Base-by-base conservation (phyloP, 2,113 vertebrate species). In the Holacanthus passer region DNA sequence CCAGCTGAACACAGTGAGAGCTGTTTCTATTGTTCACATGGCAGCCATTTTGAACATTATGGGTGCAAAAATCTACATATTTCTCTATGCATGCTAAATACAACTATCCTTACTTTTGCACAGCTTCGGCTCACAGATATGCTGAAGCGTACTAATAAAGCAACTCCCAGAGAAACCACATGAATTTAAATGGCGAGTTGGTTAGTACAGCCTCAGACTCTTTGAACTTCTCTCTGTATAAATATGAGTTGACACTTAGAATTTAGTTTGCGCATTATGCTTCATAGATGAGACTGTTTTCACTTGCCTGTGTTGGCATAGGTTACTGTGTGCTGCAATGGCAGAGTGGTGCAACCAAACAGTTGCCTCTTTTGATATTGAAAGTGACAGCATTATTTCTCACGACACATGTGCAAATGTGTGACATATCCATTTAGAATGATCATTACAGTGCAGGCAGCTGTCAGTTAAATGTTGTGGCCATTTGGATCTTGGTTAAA, bases 31-130 rank as follows among this genome's bases (percentile, higher is more conserved):
- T 91, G 79, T 83, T 85, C 79, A 62, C 58, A 60, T 41, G 59
- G 79, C 80, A 64, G 86, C 84, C 79, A 85, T 87, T 87, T 88
- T 82, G 66, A 89, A 79, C 50, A 22, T 20, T 17, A 9, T 50
- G 17, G 19, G 10, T 29, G 50, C 27, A 73, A 29, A 77, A 31
- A 22, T 60, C 43, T 43, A 19, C 43, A 35, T 27, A n/a, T 58
- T 77, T 29, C 16, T 68, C 32, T 22, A 4, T 31, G 24, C 43
- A 27, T 45, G n/a, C 24, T 19, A 41, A 63, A 55, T 39, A 29
- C 17, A 63, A 7, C 29, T 41, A 16, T 56, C 41, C 10, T 24
- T 11, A 4, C 50, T 32, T 19, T 35, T 11, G 7, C 13, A 47
- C 47, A 14, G 6, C n/a, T 29, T 17, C 11, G 3, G 7, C 7